Percentiles rank a stretch among this genome's conserved stretches.
Evolutionary conservation across 2,888 invertebrate species (phyloP).

Genomic region (Ormyrus rosae): DNA sequence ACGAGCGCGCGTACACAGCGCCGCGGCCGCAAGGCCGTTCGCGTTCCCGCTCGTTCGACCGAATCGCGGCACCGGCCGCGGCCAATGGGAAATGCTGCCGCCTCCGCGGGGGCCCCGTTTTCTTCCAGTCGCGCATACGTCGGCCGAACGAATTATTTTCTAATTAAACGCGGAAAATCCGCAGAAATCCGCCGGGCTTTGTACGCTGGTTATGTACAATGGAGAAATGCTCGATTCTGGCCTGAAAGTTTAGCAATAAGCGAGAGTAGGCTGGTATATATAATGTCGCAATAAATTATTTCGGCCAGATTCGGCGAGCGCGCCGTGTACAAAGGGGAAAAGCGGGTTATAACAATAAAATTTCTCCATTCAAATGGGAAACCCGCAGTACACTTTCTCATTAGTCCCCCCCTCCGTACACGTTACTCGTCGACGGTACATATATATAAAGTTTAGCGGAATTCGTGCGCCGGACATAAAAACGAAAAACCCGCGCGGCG

Average conservation of each 20-base stretch:
- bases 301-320: background rate
- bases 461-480: conserved; percentile 27
- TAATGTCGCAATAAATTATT: conserved; percentile 22
- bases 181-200: background rate
- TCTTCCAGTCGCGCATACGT: background rate
- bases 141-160: background rate
- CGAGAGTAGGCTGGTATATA: background rate
- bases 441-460: conserved; percentile 3
- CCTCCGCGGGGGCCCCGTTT: background rate
- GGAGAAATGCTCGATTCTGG: too few species aligned
- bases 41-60: conserved; percentile 30
- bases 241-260: too few species aligned
- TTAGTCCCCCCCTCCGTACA: conserved; percentile 1
- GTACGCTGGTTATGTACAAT: too few species aligned
- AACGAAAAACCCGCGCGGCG: background rate
- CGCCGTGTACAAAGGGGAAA: background rate
- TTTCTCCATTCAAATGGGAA: conserved; percentile 17
- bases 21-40: conserved; percentile 35
- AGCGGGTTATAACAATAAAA: conserved; percentile 23
- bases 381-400: conserved; percentile 13
- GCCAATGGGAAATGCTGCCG: background rate
- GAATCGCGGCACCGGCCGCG: conserved; percentile 10
- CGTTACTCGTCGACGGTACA: background rate
- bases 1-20: background rate
- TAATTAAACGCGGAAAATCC: background rate